Base-by-base conservation (phyloP, 1,140 invertebrate genomes). In the Drosophila guanche region DNA sequence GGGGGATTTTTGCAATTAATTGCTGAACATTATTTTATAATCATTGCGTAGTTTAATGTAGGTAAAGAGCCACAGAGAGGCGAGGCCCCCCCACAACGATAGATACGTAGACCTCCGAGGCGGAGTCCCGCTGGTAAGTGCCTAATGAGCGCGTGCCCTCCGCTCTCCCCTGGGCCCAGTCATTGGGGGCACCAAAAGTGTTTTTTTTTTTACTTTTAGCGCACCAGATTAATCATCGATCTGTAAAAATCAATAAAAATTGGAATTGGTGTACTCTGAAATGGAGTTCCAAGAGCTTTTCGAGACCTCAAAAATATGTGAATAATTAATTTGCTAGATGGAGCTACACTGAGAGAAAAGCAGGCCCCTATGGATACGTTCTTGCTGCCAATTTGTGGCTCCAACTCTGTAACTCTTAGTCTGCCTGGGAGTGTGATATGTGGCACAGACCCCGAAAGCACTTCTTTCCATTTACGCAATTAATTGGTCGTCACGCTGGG, bases 381-480 rank as follows among this genome's bases (percentile, higher is more conserved):
- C 46, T 68, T 73, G 68, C 52, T 73, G 22, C 20, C 33, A 56
- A 12, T 37, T 10, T 37, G 33, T 8, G 10, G 5, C 25, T 27
- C 6, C 5, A 27, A 1, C 25, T 27, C 57, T 76, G 75, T 77
- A 76, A 46, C 37, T 12, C 12, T 37, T 67, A 47, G 54, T 47
- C n/a, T 23, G 66, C 22, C 50, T 52, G 50, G 20, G 79, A 72
- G 83, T 86, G 83, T 71, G 83, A 86, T 75, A 83, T 88, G 78
- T 86, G 83, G 83, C 83, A 86, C 62, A 76, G 58, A 42, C 78
- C 70, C 29, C 4, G 67, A 86, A 70, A 77, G 78, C 83, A 88
- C 81, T 88, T 83, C 41, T 86, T 86, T 86, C 81, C 81, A 86
- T 86, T 86, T 86, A 88, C 83, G 81, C 81, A 88, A 86, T 86